Evolutionary conservation across 30 jellyfish, hydroid and myxozoan genomes (phyloP), one percentile per base, ranked within the genome.

Genomic region (Haliclystus octoradiatus): DNA sequence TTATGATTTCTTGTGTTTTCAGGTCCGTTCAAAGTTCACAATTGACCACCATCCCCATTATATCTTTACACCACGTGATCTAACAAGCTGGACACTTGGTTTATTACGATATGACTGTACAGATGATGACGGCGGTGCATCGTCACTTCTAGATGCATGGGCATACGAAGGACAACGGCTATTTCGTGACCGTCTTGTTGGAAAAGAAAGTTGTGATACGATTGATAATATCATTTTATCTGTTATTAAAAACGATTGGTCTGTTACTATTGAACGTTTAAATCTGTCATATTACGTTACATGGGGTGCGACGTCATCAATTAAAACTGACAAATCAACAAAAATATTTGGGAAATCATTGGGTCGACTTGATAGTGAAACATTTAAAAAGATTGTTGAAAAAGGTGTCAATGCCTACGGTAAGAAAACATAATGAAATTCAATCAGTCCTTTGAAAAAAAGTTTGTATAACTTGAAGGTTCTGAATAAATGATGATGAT

Each of bases 11-110:
- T 46, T 7, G n/a, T 46, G 60, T 7, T 70, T 50, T 2, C 50
- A 88, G 97, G 80, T 88, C 66, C 60, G 84, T 28, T 26, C 79
- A 31, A 82, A 82, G 52, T 90, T 90, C 72, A 90, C 94, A 2
- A 92, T 83, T 68, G 98, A 90, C 69, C 81, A 90, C 80, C 71
- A 72, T 50, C 77, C 97, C 23, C 97, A 88, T 66, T 88, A 88
- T 72, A 75, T 88, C 2, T 88, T 88, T 64, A 88, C 97, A 24
- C 97, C 97, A 32, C 94, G 93, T 61, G 95, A 88, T 49, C 57
- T 88, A 14, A 72, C 97, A 1, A 60, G 71, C 52, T 88, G 97
- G 97, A 70, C 76, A 1, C 93, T 88, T 13, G 97, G 93, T 9
- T 31, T 80, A 51, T 76, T 80, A 7, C 69, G 97, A n/a, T 80